Percentiles rank a stretch among this genome's conserved stretches.
Evolutionary conservation across 2,113 vertebrate species (phyloP).

Genomic region (Corynorhinus townsendii): DNA sequence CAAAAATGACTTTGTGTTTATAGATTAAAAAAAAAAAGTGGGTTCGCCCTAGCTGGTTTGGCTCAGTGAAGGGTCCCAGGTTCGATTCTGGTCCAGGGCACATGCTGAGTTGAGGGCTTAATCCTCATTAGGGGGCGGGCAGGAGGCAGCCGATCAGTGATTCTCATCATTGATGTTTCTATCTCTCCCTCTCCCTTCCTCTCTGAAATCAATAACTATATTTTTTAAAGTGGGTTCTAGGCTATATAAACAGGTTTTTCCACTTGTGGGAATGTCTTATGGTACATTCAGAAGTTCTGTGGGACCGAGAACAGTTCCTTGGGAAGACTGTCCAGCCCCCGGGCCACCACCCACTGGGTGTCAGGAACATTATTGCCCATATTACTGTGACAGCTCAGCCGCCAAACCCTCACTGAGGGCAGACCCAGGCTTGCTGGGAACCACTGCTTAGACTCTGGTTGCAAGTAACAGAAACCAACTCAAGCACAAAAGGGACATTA

Average conservation of each 20-base stretch:
- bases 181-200: too few relatives aligned
- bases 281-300: background rate
- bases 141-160: too few relatives aligned
- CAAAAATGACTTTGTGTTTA: slow-evolving; percentile 3
- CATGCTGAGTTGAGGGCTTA: too few relatives aligned
- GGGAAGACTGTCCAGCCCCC: background rate
- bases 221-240: background rate
- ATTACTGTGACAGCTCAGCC: background rate
- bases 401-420: background rate
- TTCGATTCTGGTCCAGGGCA: too few relatives aligned
- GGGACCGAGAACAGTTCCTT: background rate
- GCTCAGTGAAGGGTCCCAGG: too few relatives aligned
- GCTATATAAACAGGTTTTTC: background rate
- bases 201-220: too few relatives aligned
- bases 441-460: background rate
- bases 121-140: too few relatives aligned
- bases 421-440: background rate
- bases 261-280: background rate
- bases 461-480: background rate
- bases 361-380: background rate
- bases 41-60: too few relatives aligned
- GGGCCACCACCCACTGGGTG: background rate
- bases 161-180: too few relatives aligned
- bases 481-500: background rate
- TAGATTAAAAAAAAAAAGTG: background rate